Conservation (phyloP, 2,888 invertebrate species). For the Aradus depressus region DNA sequence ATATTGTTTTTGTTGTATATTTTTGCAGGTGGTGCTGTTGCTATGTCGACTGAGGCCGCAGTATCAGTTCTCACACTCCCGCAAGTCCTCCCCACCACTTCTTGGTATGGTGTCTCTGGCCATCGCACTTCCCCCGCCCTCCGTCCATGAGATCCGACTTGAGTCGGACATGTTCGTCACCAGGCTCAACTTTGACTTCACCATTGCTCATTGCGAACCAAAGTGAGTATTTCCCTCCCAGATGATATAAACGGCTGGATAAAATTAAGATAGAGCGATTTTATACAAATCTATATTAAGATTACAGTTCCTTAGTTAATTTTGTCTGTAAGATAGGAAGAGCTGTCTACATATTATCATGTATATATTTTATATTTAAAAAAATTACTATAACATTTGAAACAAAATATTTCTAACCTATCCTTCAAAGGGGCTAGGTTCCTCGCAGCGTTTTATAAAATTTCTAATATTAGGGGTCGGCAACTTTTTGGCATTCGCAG, state of each 20-base stretch:
- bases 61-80: conserved; percentile 80
- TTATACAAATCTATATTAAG: too few species aligned
- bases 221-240: conserved; percentile 50
- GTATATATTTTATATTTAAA: too few species aligned
- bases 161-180: conserved; percentile 96
- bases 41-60: conserved; percentile 85
- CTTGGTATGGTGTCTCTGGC: conserved; percentile 91
- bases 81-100: conserved; percentile 75
- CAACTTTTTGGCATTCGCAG: too few species aligned
- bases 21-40: conserved; percentile 77
- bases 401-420: background rate
- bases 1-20: background rate
- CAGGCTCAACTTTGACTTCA: conserved; percentile 88
- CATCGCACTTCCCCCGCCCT: conserved; percentile 91
- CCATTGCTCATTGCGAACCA: conserved; percentile 94
- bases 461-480: too few species aligned
- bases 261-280: too few species aligned
- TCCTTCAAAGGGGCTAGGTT: too few species aligned
- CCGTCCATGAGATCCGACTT: conserved; percentile 89
- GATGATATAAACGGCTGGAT: background rate
- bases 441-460: too few species aligned
- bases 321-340: too few species aligned
- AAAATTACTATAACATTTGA: too few species aligned
- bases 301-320: too few species aligned
- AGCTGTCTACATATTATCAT: too few species aligned